Conservation (phyloP, 1,140 invertebrate species). For the Cyrtorhinus lividipennis region DNA sequence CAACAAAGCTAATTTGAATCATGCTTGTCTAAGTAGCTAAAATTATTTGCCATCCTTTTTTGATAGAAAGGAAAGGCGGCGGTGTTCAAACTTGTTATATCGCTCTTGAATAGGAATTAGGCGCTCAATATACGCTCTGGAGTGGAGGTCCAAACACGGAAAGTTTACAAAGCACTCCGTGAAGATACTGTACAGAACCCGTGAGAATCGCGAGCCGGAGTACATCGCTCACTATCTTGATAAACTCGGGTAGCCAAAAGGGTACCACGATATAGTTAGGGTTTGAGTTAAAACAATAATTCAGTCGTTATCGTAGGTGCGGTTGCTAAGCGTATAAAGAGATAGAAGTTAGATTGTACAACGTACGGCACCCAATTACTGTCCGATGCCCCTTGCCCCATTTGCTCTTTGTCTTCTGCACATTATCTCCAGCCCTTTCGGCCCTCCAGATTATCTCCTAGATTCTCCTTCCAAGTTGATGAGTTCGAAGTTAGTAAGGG, state of each 20-base stretch:
- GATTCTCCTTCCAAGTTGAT: neutral
- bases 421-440: neutral
- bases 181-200: too few relatives aligned
- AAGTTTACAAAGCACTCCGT: too few relatives aligned
- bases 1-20: too few relatives aligned
- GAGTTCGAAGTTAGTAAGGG: neutral
- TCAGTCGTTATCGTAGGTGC: constrained; percentile 7
- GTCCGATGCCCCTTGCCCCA: neutral
- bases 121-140: too few relatives aligned
- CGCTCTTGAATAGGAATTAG: too few relatives aligned
- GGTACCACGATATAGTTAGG: neutral
- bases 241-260: neutral
- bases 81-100: too few relatives aligned
- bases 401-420: neutral
- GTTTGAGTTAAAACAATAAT: constrained; percentile 7
- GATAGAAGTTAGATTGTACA: neutral
- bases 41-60: too few relatives aligned
- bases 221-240: neutral
- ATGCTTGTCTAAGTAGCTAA: too few relatives aligned
- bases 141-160: too few relatives aligned
- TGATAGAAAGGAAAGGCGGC: too few relatives aligned
- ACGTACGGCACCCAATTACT: constrained; percentile 4
- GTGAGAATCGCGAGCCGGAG: neutral
- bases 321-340: constrained; percentile 3
- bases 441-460: neutral